Evolutionary conservation across 2,888 invertebrate species (phyloP).

Genomic region (Nemotelus pantherinus): DNA sequence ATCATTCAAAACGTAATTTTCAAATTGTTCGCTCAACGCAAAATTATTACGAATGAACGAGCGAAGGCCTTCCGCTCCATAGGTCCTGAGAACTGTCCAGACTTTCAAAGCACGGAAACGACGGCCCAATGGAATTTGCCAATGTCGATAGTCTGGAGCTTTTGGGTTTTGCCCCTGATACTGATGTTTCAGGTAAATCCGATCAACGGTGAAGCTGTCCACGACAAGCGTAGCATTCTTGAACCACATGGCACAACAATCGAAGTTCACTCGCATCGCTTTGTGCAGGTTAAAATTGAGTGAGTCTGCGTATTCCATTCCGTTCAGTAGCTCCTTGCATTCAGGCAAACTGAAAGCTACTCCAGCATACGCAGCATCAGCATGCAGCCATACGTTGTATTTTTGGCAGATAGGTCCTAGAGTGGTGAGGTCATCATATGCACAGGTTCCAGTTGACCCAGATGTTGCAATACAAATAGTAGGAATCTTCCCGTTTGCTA

Average conservation of each 20-base stretch:
- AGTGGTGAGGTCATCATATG: constrained; percentile 88
- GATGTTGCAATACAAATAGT: constrained; percentile 86
- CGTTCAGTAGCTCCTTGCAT: constrained; percentile 78
- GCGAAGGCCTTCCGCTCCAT: constrained; percentile 83
- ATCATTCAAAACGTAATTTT: constrained; percentile 75
- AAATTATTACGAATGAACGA: constrained; percentile 80
- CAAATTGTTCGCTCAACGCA: constrained; percentile 80
- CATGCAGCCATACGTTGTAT: constrained; percentile 87
- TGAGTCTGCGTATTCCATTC: constrained; percentile 84
- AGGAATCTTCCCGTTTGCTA: constrained; percentile 82
- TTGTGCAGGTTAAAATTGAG: constrained; percentile 96
- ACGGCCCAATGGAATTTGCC: constrained; percentile 86
- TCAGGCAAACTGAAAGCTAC: constrained; percentile 93
- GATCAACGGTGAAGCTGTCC: constrained; percentile 89
- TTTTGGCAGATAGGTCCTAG: constrained; percentile 83
- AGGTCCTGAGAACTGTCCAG: constrained; percentile 90
- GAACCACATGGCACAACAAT: constrained; percentile 94
- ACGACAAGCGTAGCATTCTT: constrained; percentile 82
- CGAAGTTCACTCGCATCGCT: constrained; percentile 94
- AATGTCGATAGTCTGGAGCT: constrained; percentile 75
- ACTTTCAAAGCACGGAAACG: constrained; percentile 89
- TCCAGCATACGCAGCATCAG: constrained; percentile 97
- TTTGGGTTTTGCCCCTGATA: constrained; percentile 72
- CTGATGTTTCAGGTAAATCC: constrained; percentile 85
- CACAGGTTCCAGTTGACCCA: constrained; percentile 87